A percentile compares a stretch with the other conserved stretches of the same genome.
These are phyloP conservation scores for Chionoecetes opilio DNA, from an alignment of 1,140 invertebrate genomes.

Conservation along the genomic window DNA sequence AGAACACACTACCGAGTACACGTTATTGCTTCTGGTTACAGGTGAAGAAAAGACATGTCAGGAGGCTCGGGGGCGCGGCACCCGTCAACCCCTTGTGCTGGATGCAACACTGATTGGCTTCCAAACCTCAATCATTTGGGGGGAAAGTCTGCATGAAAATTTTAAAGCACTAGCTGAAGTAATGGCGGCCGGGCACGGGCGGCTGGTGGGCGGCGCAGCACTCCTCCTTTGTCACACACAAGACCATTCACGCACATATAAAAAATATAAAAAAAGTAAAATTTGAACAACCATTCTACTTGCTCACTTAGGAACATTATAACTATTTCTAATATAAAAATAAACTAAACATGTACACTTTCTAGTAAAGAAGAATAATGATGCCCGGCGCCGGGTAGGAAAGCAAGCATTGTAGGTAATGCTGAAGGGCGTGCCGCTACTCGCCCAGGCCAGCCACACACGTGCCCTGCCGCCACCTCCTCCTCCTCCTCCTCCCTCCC, in stretches of 20 bases:
- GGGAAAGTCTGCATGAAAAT: slow-evolving; percentile 24
- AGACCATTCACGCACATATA: slow-evolving; percentile 74
- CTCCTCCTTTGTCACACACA: slow-evolving; percentile 25
- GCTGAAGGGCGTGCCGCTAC: background rate
- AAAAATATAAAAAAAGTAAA: slow-evolving; percentile 65
- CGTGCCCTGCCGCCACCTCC: background rate
- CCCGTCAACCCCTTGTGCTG: background rate
- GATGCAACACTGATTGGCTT: slow-evolving; percentile 27
- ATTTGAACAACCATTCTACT: slow-evolving; percentile 70
- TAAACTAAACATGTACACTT: slow-evolving; percentile 75
- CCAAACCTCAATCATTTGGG: slow-evolving; percentile 47
- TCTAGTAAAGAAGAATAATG: slow-evolving; percentile 62
- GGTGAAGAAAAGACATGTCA: slow-evolving; percentile 68
- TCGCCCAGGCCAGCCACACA: background rate
- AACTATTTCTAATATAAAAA: slow-evolving; percentile 76
- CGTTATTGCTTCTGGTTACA: slow-evolving; percentile 78
- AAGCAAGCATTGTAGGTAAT: slow-evolving; percentile 29
- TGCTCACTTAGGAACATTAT: slow-evolving; percentile 77
- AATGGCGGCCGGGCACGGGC: background rate
- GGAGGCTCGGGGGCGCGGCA: slow-evolving; percentile 25
- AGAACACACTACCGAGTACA: slow-evolving; percentile 77
- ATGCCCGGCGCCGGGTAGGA: background rate
- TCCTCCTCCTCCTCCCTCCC: background rate
- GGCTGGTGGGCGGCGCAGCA: background rate
- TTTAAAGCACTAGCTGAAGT: slow-evolving; percentile 19